These are phyloP conservation scores for Neoniphon sammara DNA, from an alignment of 2,797 vertebrate genomes.

Conservation along the genomic window DNA sequence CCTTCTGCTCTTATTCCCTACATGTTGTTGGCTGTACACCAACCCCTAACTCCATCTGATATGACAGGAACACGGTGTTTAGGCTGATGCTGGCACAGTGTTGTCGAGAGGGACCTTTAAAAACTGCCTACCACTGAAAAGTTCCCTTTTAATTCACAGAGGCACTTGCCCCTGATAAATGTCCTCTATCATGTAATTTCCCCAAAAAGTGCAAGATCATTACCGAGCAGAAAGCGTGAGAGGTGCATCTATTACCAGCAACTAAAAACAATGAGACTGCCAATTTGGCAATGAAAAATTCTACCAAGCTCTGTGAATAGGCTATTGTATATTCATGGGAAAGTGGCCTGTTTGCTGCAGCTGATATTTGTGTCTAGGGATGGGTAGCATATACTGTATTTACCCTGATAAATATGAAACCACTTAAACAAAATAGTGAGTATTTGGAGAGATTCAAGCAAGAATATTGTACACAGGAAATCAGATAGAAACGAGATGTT, in stretches of 20 bases:
- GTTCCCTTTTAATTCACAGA: constrained; percentile 12
- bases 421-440: constrained; percentile 35
- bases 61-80: neutral
- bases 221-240: constrained; percentile 53
- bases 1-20: constrained; percentile 21
- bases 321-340: constrained; percentile 52
- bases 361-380: constrained; percentile 54
- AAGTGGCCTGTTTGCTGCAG: constrained; percentile 46
- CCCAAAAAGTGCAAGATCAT: constrained; percentile 65
- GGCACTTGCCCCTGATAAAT: constrained; percentile 40
- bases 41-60: constrained; percentile 11
- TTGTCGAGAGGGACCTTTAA: constrained; percentile 7
- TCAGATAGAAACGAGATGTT: neutral
- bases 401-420: constrained; percentile 48
- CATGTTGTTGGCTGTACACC: constrained; percentile 28
- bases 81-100: neutral
- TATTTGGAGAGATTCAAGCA: neutral
- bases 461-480: neutral
- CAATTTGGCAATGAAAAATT: constrained; percentile 54
- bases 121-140: constrained; percentile 20
- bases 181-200: constrained; percentile 46
- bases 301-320: neutral
- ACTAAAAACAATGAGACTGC: constrained; percentile 63
- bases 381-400: constrained; percentile 3
- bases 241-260: constrained; percentile 56